phyloP scores from a whole-genome alignment of 2,113 vertebrate genomes.

The Acinonyx jubatus region DNA sequence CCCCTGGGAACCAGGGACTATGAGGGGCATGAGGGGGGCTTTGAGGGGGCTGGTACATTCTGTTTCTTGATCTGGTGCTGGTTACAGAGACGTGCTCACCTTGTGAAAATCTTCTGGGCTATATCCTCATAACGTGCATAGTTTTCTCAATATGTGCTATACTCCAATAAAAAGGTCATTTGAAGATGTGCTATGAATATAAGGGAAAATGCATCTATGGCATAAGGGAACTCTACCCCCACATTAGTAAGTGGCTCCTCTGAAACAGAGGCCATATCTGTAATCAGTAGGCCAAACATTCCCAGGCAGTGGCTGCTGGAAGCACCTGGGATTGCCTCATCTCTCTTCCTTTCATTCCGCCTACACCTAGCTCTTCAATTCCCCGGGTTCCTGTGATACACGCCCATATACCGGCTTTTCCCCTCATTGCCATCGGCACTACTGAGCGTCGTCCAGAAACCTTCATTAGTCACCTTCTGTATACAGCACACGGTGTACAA shows the following conservation, averaged over 20 bases:
- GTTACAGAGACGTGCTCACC: not conserved
- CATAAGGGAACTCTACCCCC: not conserved
- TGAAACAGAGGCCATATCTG: not conserved
- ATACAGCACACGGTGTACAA: not conserved
- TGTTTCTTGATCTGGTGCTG: not conserved
- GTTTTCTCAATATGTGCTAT: not conserved
- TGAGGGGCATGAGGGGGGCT: fast-evolving
- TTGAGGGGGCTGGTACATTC: not conserved
- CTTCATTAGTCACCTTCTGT: not conserved
- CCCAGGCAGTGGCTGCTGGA: not conserved
- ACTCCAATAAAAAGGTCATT: not conserved
- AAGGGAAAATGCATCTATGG: not conserved
- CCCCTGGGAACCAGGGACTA: no score
- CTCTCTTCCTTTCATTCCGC: not conserved
- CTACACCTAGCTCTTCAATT: not conserved
- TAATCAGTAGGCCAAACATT: not conserved
- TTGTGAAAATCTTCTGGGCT: not conserved
- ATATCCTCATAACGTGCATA: not conserved
- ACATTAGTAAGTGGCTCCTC: not conserved
- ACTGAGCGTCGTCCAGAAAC: not conserved
- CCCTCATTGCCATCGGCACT: fast-evolving
- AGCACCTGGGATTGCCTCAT: no score
- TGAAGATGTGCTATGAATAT: not conserved
- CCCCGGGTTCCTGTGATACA: not conserved
- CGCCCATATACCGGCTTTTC: no score